phyloP scores from a whole-genome alignment of 2,888 invertebrate genomes.

The Dioctria linearis region DNA sequence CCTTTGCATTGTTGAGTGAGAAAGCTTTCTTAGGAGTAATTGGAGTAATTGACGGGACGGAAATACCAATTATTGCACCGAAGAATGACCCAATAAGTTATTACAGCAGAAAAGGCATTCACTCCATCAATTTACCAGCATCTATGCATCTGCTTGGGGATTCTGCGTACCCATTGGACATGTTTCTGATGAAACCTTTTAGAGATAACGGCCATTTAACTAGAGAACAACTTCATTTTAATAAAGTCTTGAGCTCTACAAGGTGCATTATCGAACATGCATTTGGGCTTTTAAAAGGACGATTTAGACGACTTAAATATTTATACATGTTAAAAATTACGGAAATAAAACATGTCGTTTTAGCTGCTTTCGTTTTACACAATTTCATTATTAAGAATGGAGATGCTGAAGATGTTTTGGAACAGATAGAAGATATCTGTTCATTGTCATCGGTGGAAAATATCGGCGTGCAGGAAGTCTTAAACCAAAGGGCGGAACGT shows the following conservation, averaged over 20 bases:
- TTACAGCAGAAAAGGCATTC: too few species aligned
- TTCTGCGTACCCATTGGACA: not conserved
- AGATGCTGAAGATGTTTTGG: not conserved
- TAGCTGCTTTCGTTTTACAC: not conserved
- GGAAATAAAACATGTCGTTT: not conserved
- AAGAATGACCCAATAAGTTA: too few species aligned
- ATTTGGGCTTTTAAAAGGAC: slow-evolving; percentile 15
- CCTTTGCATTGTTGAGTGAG: too few species aligned
- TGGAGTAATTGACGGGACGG: too few species aligned
- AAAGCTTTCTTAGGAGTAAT: too few species aligned
- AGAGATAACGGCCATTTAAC: slow-evolving; percentile 25
- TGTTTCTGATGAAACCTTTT: not conserved
- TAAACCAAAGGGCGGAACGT: too few species aligned
- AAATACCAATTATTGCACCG: too few species aligned
- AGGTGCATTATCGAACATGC: slow-evolving; percentile 15
- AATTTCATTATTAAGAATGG: not conserved
- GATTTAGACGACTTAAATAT: slow-evolving; percentile 1
- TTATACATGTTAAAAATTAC: not conserved
- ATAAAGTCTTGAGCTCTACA: not conserved
- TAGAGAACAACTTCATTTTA: not conserved
- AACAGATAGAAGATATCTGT: not conserved
- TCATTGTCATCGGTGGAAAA: too few species aligned
- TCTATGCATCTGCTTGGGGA: slow-evolving; percentile 26
- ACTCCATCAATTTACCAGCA: not conserved
- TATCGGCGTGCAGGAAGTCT: too few species aligned